Conservation (phyloP, 2,888 invertebrate species). For the Brachyptera risi region DNA sequence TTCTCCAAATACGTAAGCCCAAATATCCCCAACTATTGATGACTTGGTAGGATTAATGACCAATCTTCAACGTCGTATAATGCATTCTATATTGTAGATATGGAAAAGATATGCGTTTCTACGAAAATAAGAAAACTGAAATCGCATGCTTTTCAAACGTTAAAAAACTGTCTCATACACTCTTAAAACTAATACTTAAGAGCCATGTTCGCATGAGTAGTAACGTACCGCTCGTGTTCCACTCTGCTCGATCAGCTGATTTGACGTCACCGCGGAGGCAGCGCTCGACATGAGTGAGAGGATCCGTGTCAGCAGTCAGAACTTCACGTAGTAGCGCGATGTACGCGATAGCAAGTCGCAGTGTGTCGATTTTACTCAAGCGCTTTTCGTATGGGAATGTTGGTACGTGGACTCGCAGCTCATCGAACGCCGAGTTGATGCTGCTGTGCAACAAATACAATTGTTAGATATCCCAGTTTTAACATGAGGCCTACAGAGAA, state of each 20-base stretch:
- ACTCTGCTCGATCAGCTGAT: slow-evolving; percentile 76
- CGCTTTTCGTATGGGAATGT: slow-evolving; percentile 99
- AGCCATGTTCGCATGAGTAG: neutral
- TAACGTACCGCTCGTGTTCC: slow-evolving; percentile 94
- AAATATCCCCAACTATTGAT: too few species aligned
- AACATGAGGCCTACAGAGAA: too few species aligned
- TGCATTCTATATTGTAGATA: too few species aligned
- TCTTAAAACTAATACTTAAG: too few species aligned
- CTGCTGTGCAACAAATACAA: slow-evolving; percentile 89
- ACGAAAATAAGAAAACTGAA: too few species aligned
- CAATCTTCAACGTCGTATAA: too few species aligned
- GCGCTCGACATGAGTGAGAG: slow-evolving; percentile 88
- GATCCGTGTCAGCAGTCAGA: slow-evolving; percentile 83
- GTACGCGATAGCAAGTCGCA: slow-evolving; percentile 94
- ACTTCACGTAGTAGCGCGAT: slow-evolving; percentile 90
- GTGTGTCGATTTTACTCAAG: slow-evolving; percentile 96
- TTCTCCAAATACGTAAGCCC: too few species aligned
- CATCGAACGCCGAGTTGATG: slow-evolving; percentile 99
- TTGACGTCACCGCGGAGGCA: slow-evolving; percentile 87
- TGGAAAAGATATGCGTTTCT: too few species aligned
- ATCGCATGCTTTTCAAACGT: too few species aligned
- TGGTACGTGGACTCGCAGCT: slow-evolving; percentile 94
- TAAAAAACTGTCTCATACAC: too few species aligned
- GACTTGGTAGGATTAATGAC: too few species aligned
- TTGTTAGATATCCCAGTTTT: too few species aligned